Percentiles rank a stretch among this genome's conserved stretches.
phyloP scores from a whole-genome alignment of 2,113 vertebrate genomes.

The Nasalis larvatus region DNA sequence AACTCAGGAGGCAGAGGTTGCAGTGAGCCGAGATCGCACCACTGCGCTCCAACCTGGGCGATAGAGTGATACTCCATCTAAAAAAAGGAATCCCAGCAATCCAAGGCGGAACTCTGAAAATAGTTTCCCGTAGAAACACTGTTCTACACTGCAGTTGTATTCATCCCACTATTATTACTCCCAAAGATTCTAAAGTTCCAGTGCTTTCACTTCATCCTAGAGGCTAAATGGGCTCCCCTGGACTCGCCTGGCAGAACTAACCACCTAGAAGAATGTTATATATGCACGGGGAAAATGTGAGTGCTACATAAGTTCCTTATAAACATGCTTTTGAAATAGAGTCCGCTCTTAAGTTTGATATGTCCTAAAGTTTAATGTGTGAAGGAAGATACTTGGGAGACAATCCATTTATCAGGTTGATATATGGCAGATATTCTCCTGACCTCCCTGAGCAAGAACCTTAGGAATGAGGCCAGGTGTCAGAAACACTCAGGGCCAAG shows the following conservation, averaged over 20 bases:
- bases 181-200: not conserved
- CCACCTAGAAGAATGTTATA: not conserved
- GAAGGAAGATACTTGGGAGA: not conserved
- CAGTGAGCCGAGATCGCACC: fast-evolving
- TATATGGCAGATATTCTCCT: not conserved
- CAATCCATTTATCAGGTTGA: not conserved
- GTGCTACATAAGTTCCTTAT: not conserved
- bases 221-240: not conserved
- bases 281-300: not conserved
- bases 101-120: slow-evolving; percentile 33
- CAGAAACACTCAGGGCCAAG: not conserved
- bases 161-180: not conserved
- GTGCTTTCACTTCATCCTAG: not conserved
- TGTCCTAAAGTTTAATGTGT: not conserved
- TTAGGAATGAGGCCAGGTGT: not conserved
- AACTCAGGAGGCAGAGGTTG: no score
- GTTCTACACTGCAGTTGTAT: not conserved
- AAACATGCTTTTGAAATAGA: not conserved
- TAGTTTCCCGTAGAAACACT: slow-evolving; percentile 26
- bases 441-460: not conserved
- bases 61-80: no score
- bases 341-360: not conserved
- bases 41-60: no score
- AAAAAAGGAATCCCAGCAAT: not conserved
- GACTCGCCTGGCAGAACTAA: not conserved